Evolutionary conservation across 1,140 invertebrate species (phyloP).

Genomic region (Idris sp.): DNA sequence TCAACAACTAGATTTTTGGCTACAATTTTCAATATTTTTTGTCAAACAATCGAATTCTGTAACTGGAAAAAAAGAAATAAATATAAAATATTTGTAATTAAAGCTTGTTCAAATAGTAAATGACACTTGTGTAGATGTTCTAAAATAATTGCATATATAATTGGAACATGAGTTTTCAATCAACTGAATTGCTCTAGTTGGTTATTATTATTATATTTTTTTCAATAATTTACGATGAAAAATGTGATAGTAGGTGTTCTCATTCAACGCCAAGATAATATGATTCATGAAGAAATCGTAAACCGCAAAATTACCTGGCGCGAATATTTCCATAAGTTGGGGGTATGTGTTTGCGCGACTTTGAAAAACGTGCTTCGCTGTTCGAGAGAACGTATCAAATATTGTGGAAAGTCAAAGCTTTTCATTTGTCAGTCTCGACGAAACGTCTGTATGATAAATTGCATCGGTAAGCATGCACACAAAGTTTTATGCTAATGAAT

Average conservation of each 20-base stretch:
- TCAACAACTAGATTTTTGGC: too few species aligned
- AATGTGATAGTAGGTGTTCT: not conserved
- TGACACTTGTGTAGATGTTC: too few species aligned
- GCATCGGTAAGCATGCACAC: constrained; percentile 20
- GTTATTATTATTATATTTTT: too few species aligned
- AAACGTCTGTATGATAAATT: constrained; percentile 50
- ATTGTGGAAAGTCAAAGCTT: constrained; percentile 46
- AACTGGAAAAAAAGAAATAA: too few species aligned
- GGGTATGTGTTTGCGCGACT: not conserved
- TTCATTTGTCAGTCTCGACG: constrained; percentile 41
- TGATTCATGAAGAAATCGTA: constrained; percentile 45
- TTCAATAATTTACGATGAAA: constrained; percentile 11
- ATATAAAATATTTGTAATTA: too few species aligned
- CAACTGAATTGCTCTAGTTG: too few species aligned
- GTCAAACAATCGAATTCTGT: too few species aligned
- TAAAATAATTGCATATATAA: too few species aligned
- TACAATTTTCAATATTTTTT: too few species aligned
- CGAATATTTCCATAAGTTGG: constrained; percentile 37
- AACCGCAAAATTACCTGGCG: constrained; percentile 23
- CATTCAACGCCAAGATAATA: constrained; percentile 29
- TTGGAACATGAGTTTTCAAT: too few species aligned
- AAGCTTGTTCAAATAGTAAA: too few species aligned
- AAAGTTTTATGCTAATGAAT: constrained; percentile 51
- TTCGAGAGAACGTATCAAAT: constrained; percentile 25
- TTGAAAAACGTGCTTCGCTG: constrained; percentile 14